Evolutionary conservation across 2,113 vertebrate genomes (phyloP).

Genomic region (Myotis brandtii): DNA sequence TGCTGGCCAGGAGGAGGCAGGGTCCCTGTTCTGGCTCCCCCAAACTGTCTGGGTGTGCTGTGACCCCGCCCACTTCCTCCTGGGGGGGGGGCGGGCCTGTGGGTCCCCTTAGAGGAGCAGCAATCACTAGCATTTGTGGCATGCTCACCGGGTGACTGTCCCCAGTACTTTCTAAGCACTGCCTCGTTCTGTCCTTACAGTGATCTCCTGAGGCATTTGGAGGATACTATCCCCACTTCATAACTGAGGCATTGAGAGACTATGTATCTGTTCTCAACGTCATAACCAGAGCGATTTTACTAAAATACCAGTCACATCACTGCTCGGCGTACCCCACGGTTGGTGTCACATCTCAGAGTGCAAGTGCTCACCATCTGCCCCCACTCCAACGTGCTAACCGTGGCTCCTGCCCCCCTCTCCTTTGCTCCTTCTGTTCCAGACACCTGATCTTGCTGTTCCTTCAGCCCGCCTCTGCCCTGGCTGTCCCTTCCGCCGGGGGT

Average conservation of each 20-base stretch:
- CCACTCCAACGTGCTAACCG: no score
- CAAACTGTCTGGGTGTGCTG: rapidly evolving
- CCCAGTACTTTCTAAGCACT: not conserved
- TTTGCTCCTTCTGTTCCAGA: not conserved
- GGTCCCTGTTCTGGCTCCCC: not conserved
- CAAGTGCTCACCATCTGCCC: not conserved
- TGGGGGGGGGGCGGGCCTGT: no score
- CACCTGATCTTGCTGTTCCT: not conserved
- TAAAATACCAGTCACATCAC: not conserved
- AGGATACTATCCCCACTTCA: not conserved
- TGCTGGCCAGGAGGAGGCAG: not conserved
- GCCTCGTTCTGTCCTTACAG: not conserved
- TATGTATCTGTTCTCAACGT: not conserved
- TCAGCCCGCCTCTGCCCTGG: not conserved
- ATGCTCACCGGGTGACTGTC: not conserved
- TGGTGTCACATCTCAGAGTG: not conserved
- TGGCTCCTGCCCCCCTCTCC: not conserved
- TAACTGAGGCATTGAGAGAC: not conserved
- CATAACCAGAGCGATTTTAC: not conserved
- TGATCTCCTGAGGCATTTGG: not conserved
- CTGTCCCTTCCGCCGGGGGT: not conserved
- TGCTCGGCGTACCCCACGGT: not conserved
- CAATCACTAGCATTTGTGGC: not conserved
- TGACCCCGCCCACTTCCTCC: not conserved
- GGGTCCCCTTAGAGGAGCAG: not conserved